These are phyloP conservation scores for Temnothorax rugatulus DNA, from an alignment of 2,888 invertebrate genomes.

Conservation along the genomic window DNA sequence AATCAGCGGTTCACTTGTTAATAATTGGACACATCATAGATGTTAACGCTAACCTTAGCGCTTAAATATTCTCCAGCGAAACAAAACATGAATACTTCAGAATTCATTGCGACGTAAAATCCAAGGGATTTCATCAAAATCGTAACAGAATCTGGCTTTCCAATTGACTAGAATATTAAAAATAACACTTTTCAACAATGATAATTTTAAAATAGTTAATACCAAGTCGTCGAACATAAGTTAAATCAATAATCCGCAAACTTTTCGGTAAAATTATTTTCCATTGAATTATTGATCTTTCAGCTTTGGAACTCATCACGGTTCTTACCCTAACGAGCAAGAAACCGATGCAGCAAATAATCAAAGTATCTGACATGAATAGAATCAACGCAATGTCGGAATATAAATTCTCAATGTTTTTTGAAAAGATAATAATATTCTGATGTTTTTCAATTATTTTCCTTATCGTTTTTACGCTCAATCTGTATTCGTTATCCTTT, in stretches of 20 bases:
- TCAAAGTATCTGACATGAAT: constrained; percentile 44
- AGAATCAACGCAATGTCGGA: constrained; percentile 58
- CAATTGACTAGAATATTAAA: constrained; percentile 54
- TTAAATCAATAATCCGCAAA: not conserved
- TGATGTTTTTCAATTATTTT: constrained; percentile 46
- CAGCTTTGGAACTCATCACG: not conserved
- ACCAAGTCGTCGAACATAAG: not conserved
- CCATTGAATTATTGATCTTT: not conserved
- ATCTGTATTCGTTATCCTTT: not conserved
- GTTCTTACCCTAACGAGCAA: constrained; percentile 35
- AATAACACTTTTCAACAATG: not conserved
- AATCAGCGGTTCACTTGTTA: not conserved
- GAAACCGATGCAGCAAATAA: constrained; percentile 19
- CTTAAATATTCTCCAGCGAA: constrained; percentile 73
- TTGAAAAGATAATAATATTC: constrained; percentile 60
- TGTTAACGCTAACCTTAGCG: constrained; percentile 60
- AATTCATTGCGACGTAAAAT: constrained; percentile 56
- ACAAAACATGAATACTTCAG: constrained; percentile 68
- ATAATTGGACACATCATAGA: not conserved
- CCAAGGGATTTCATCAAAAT: constrained; percentile 56
- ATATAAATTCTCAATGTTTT: constrained; percentile 62
- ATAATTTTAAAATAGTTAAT: not conserved
- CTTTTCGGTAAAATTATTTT: not conserved
- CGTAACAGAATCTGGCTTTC: not conserved
- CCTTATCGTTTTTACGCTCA: not conserved